phyloP scores from a whole-genome alignment of 2,113 vertebrate species.

The Alaudala cheleensis region DNA sequence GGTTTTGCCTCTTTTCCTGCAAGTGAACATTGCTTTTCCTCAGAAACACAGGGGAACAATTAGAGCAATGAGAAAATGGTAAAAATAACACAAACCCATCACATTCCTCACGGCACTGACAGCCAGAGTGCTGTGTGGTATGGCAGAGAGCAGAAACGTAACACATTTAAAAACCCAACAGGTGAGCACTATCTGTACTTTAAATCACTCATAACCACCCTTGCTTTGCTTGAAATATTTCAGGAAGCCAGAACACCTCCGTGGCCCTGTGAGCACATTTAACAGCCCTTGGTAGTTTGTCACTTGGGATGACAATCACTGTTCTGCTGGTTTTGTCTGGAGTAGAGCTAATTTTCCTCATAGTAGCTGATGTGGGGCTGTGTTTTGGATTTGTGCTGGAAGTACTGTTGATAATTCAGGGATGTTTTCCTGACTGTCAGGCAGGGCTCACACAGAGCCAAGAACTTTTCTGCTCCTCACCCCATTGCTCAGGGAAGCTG shows the following conservation, averaged over 20 bases:
- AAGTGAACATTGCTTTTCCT: neutral
- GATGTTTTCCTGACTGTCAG: neutral
- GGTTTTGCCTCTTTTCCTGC: neutral
- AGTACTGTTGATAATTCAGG: neutral
- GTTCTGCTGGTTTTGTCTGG: neutral
- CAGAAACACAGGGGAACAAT: slow-evolving; percentile 7
- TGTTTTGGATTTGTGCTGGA: neutral
- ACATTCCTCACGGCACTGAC: neutral
- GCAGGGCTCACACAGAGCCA: neutral
- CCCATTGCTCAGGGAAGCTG: accelerated
- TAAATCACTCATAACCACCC: neutral
- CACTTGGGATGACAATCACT: neutral
- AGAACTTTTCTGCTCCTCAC: neutral
- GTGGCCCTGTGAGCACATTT: neutral
- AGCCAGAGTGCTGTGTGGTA: neutral
- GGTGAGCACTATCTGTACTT: neutral
- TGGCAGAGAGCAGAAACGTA: slow-evolving; percentile 7
- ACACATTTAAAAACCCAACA: neutral
- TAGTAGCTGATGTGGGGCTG: neutral
- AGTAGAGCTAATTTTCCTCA: neutral
- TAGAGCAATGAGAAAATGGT: neutral
- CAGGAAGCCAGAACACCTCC: neutral
- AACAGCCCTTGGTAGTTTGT: neutral
- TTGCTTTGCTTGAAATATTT: neutral
- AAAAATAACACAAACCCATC: slow-evolving; percentile 47